Evolutionary conservation across 1,140 invertebrate species (phyloP), one percentile per base, ranked within the genome.

Genomic region (Aphelenchoides avenae): DNA sequence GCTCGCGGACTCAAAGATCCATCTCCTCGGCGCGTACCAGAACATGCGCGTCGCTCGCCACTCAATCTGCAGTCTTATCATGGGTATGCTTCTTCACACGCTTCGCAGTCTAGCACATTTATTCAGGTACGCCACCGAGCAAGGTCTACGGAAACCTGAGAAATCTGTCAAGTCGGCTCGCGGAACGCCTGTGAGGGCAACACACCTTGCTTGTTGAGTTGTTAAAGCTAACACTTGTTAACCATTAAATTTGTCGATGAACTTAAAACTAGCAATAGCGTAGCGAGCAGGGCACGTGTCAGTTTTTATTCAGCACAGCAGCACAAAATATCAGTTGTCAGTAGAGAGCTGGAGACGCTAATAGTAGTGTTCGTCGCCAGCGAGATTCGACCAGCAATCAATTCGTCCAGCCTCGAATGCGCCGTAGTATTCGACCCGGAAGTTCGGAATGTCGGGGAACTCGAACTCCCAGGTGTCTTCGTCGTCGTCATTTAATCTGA

Each of bases 11-110:
- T 81, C 79, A 29, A 95, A 94, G 84, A 88, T 99, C 63, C 93
- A 99, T 78, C 89, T 98, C 54, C 81, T 99, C 39, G 95, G 95
- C 34, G 93, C 92, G 60, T 98, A 87, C 79, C 89, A 97, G 80
- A 98, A 97, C 78, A 95, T 98, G 60, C 87, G 91, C 68, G 77
- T 94, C 51, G 95, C 94, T 0, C 85, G 91, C 75, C 84, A 90
- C 76, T 89, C 92, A n/a, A 86, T 99, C 67, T 97, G 91, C 81
- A 94, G 92, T 80, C 82, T 99, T 22, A 98, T 99, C 75, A 81
- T 99, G 66, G 95, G 95, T 71, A 40, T 43, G 36, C 41, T 31
- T 54, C 22, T 11, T 11, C 24, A 56, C 18, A n/a, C 33, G 7
- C 34, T 58, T 62, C 30, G n/a, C 1, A 56, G 22, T 52, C 49